Conservation (phyloP, 2,888 invertebrate genomes). For the Micoletzkya japonica region DNA sequence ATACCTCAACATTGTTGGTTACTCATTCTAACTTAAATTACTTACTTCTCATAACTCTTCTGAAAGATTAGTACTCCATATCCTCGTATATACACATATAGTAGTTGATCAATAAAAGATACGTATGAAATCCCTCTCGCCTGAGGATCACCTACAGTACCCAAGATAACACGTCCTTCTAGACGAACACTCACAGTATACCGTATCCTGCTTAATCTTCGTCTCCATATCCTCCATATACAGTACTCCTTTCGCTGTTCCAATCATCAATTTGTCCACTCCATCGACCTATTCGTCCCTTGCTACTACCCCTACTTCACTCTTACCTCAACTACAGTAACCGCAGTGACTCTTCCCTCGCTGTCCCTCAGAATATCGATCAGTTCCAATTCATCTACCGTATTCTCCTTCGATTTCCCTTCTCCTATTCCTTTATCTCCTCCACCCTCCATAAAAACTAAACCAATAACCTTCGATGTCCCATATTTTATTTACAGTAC, state of each 20-base stretch:
- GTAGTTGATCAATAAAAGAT: too few relatives aligned
- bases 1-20: not conserved
- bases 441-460: not conserved
- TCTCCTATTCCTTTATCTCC: too few relatives aligned
- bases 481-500: too few relatives aligned
- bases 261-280: not conserved
- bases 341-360: not conserved
- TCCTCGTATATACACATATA: conserved; percentile 7
- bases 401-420: too few relatives aligned
- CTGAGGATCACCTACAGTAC: not conserved
- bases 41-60: not conserved
- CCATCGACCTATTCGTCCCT: not conserved
- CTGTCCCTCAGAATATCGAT: too few relatives aligned
- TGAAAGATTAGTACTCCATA: not conserved
- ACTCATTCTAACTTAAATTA: not conserved
- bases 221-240: not conserved
- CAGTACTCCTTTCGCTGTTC: not conserved
- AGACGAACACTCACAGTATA: not conserved
- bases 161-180: not conserved
- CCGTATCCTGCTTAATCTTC: not conserved
- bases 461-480: too few relatives aligned
- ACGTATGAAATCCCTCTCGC: not conserved
- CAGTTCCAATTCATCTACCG: not conserved
- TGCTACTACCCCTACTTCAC: too few relatives aligned
- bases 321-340: too few relatives aligned